phyloP scores from a whole-genome alignment of 2,888 invertebrate genomes.

The Trypoxylon attenuatum region DNA sequence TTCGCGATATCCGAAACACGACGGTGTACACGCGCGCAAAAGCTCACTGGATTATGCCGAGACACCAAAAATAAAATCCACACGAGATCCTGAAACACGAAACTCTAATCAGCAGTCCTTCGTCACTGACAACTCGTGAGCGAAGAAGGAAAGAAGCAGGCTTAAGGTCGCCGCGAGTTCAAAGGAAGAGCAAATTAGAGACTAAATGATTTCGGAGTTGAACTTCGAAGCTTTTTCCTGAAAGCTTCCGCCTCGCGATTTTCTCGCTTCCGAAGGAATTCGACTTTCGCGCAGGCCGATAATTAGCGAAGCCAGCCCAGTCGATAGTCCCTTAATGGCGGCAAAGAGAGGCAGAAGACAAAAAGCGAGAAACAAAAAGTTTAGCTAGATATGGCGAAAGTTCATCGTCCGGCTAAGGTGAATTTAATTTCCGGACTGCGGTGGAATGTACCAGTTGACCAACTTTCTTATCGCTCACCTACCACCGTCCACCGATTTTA shows the following conservation, averaged over 20 bases:
- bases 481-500: neutral
- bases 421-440: slow-evolving; percentile 45
- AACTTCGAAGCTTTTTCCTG: too few species aligned
- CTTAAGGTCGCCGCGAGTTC: neutral
- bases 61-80: slow-evolving; percentile 2
- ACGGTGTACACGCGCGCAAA: slow-evolving; percentile 23
- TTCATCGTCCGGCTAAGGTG: slow-evolving; percentile 43
- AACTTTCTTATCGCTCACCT: slow-evolving; percentile 41
- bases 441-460: slow-evolving; percentile 5
- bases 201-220: too few species aligned
- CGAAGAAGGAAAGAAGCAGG: too few species aligned
- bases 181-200: neutral
- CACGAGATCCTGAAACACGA: neutral
- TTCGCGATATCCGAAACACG: slow-evolving; percentile 7
- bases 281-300: neutral
- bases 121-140: neutral
- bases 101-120: neutral
- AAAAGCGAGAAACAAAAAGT: slow-evolving; percentile 6
- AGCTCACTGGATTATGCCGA: slow-evolving; percentile 9
- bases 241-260: too few species aligned
- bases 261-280: neutral
- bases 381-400: slow-evolving; percentile 21
- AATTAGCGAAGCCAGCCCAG: slow-evolving; percentile 4
- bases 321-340: slow-evolving; percentile 23
- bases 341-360: neutral